phyloP scores from a whole-genome alignment of 2,797 vertebrate genomes.

The Megalops cyprinoides region DNA sequence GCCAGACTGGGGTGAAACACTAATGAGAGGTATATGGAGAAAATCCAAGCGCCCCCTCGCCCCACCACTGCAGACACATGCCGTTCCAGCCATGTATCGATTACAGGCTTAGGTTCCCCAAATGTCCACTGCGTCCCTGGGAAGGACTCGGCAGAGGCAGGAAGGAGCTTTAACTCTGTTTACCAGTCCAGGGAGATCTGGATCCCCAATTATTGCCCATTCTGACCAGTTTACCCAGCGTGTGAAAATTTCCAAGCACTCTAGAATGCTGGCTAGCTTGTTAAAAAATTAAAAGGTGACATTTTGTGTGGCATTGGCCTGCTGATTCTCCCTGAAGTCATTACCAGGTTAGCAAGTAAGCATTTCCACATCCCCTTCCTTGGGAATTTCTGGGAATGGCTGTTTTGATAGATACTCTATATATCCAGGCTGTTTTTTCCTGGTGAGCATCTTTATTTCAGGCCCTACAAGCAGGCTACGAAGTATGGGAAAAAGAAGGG shows the following conservation, averaged over 20 bases:
- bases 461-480: no score
- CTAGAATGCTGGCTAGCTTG: not conserved
- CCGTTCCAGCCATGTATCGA: conserved; percentile 15
- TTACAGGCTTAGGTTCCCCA: conserved; percentile 22
- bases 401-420: not conserved
- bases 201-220: not conserved
- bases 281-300: not conserved
- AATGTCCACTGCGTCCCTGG: conserved; percentile 20
- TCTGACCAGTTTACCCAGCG: conserved; percentile 2
- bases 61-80: not conserved
- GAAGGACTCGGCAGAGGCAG: not conserved
- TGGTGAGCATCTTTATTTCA: no score
- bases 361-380: not conserved
- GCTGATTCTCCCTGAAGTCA: not conserved
- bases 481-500: no score
- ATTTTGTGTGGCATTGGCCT: not conserved
- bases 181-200: not conserved
- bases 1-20: not conserved
- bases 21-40: not conserved
- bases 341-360: no score
- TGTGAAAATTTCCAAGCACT: not conserved
- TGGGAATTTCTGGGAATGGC: not conserved
- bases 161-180: not conserved
- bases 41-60: not conserved
- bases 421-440: not conserved